Evolutionary conservation across 2,888 invertebrate genomes (phyloP), one percentile per base, ranked within the genome.

Genomic region (Unio pictorum): DNA sequence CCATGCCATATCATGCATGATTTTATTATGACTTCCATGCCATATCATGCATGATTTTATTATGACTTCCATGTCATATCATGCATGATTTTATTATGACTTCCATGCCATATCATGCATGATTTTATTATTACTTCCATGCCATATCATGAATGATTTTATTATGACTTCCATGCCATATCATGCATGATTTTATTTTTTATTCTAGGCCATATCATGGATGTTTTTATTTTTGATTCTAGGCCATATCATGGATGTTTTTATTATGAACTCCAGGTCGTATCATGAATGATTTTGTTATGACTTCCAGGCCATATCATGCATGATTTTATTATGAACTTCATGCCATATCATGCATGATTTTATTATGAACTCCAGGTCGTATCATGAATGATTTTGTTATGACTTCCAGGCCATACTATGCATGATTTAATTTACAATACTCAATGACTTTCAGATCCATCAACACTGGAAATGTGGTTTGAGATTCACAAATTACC

Each of bases 401-500:
- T 34, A 8, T 34, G 0, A 8, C 0, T 34, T 7, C 45, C 15
- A 45, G 45, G 8, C 3, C 3, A 45, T 45, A 45, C 4, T 3
- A 64, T 17, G 7, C 63, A 18, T 61, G 15, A 15, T 54, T 61
- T 17, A 63, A 20, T 64, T 15, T 57, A 18, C 18, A 61, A 18
- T 57, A 30, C 18, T 66, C 55, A 23, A 55, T 62, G 45, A 64
- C 17, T 69, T 69, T 11, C 72, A 87, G 87, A 83, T 73, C 75
- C 85, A 26, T 70, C 78, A 45, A 79, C 66, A 15, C 72, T 81
- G 58, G 87, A 86, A 23, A 69, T 78, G 2, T 86, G 85, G 85
- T 70, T 89, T 26, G 89, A 88, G 69, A 75, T 87, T 8, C 79
- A 87, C 74, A 84, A 81, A 65, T 67, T 84, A 8, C 87, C 88